Conservation (phyloP, 2,888 invertebrate genomes). For the Thera obeliscata region DNA sequence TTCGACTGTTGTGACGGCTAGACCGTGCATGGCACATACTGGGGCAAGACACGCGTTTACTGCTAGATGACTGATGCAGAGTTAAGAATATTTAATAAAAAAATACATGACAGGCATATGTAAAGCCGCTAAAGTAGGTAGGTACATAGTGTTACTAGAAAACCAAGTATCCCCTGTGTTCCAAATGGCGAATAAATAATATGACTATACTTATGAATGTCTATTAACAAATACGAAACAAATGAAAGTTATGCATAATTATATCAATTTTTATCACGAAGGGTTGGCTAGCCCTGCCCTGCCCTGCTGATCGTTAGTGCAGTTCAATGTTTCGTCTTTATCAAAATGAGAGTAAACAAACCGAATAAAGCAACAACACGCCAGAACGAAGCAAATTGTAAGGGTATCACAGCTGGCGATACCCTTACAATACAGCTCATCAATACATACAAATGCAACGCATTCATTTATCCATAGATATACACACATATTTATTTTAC, state of each 20-base stretch:
- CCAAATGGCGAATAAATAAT: too few relatives aligned
- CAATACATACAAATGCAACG: too few relatives aligned
- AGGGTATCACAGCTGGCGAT: background rate
- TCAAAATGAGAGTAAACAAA: background rate
- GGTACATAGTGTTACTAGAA: too few relatives aligned
- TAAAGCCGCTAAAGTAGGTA: too few relatives aligned
- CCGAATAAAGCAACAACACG: background rate
- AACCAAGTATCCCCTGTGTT: too few relatives aligned
- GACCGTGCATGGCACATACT: conserved; percentile 91
- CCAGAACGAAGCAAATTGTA: background rate
- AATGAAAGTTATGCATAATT: too few relatives aligned
- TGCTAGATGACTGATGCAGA: conserved; percentile 86
- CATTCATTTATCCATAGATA: too few relatives aligned
- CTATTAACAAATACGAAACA: too few relatives aligned
- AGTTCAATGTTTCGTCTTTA: conserved; percentile 6
- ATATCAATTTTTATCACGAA: conserved; percentile 19
- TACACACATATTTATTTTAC: too few relatives aligned
- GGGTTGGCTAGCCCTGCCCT: conserved; percentile 8
- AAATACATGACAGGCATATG: background rate
- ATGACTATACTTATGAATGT: too few relatives aligned
- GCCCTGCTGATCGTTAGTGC: background rate
- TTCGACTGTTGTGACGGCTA: conserved; percentile 93
- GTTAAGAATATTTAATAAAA: conserved; percentile 26
- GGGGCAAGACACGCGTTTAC: conserved; percentile 94
- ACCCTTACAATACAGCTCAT: too few relatives aligned